phyloP scores from a whole-genome alignment of 2,888 invertebrate genomes.

The Mamestra brassicae region DNA sequence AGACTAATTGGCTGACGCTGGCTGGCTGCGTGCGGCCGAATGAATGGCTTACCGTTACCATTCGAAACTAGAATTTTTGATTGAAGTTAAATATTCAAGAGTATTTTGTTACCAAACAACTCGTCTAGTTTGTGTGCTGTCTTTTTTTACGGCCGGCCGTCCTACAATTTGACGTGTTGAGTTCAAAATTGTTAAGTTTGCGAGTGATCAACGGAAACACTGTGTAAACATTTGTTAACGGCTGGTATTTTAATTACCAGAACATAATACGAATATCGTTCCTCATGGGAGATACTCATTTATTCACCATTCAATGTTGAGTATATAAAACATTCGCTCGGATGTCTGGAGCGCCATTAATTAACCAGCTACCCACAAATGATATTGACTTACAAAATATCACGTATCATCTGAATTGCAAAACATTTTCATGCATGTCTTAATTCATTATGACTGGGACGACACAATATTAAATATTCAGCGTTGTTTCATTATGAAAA shows the following conservation, averaged over 20 bases:
- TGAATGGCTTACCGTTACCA: conserved; percentile 39
- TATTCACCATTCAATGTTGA: conserved; percentile 17
- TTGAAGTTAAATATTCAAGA: conserved; percentile 53
- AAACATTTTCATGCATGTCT: conserved; percentile 30
- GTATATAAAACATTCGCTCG: conserved; percentile 17
- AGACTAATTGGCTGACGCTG: conserved; percentile 47
- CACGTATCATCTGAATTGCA: conserved; percentile 29
- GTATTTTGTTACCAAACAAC: conserved; percentile 44
- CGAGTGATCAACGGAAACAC: conserved; percentile 6
- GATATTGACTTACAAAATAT: conserved; percentile 36
- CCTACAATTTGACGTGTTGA: not conserved
- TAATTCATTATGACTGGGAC: conserved; percentile 14
- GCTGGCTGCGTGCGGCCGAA: conserved; percentile 29
- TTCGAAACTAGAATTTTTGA: conserved; percentile 49
- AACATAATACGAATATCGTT: conserved; percentile 20
- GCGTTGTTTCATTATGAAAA: conserved; percentile 14
- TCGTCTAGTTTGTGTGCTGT: conserved; percentile 7
- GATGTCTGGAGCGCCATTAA: conserved; percentile 28
- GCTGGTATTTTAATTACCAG: conserved; percentile 36
- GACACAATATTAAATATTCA: conserved; percentile 21
- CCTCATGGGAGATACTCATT: conserved; percentile 4
- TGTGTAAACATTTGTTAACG: conserved; percentile 20
- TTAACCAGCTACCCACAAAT: conserved; percentile 48
- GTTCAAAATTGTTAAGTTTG: conserved; percentile 30
- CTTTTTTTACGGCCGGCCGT: conserved; percentile 19